Percentiles rank a stretch among this genome's conserved stretches.
Evolutionary conservation across 2,888 invertebrate genomes (phyloP).

Genomic region (Drosophila affinis): DNA sequence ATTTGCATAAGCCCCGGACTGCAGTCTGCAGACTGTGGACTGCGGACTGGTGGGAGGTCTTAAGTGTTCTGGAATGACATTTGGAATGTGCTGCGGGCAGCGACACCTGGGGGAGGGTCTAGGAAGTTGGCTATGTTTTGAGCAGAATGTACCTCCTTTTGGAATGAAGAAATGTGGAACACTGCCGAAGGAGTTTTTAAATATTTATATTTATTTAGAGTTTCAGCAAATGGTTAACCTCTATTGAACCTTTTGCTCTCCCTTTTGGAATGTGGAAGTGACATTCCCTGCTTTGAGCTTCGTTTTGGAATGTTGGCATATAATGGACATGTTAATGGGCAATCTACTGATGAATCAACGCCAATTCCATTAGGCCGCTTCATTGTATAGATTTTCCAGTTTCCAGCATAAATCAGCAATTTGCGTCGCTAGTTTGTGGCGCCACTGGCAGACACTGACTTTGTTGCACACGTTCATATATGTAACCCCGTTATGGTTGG

Average conservation of each 20-base stretch:
- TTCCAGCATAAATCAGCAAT: slow-evolving; percentile 36
- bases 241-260: too few relatives aligned
- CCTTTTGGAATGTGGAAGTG: too few relatives aligned
- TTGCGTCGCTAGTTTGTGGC: slow-evolving; percentile 12
- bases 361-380: neutral
- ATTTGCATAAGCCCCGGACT: neutral
- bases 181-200: too few relatives aligned
- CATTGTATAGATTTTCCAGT: slow-evolving; percentile 17
- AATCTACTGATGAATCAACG: slow-evolving; percentile 6
- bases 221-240: too few relatives aligned
- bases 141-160: neutral
- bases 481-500: slow-evolving; percentile 7
- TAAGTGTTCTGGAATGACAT: neutral
- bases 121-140: neutral
- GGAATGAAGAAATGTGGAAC: neutral
- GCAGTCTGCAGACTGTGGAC: neutral
- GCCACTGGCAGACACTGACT: slow-evolving; percentile 24
- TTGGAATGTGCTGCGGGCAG: neutral
- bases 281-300: too few relatives aligned
- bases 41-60: neutral
- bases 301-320: neutral
- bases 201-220: too few relatives aligned
- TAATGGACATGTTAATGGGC: neutral
- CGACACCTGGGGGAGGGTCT: neutral
- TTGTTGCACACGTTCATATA: slow-evolving; percentile 3